These are phyloP conservation scores for Colaptes auratus DNA, from an alignment of 2,113 vertebrate genomes.

Conservation along the genomic window DNA sequence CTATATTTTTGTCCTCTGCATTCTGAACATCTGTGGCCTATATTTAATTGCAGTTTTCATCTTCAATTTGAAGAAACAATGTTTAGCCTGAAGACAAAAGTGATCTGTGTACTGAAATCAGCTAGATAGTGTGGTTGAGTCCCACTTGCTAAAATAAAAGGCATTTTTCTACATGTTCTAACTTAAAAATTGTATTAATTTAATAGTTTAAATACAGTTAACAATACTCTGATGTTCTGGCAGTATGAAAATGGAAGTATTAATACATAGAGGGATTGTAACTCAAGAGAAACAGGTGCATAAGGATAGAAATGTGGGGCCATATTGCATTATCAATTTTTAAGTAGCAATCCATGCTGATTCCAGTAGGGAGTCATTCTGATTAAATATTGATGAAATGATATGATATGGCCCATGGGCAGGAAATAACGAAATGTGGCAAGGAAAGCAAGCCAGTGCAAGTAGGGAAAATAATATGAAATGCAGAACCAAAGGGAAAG, in stretches of 20 bases:
- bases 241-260: not conserved
- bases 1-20: constrained; percentile 63
- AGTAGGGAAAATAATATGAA: not conserved
- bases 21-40: constrained; percentile 71
- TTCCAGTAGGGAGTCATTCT: constrained; percentile 12
- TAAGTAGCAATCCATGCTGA: constrained; percentile 30
- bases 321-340: constrained; percentile 40
- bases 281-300: constrained; percentile 14
- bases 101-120: constrained; percentile 42
- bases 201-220: constrained; percentile 1
- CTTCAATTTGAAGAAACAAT: constrained; percentile 63
- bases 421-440: not conserved
- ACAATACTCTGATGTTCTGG: not conserved
- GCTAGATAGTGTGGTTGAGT: not conserved
- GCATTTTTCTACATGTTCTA: not conserved
- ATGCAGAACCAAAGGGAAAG: not conserved
- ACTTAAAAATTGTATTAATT: not conserved
- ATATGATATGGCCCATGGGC: constrained; percentile 22
- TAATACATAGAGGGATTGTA: not conserved
- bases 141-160: constrained; percentile 24
- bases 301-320: not conserved
- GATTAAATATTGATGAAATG: constrained; percentile 51
- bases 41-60: constrained; percentile 66
- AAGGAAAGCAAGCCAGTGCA: not conserved
- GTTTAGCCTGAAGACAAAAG: constrained; percentile 63